These are phyloP conservation scores for Botrylloides violaceus DNA, from an alignment of 23 tunicate species.

Conservation along the genomic window DNA sequence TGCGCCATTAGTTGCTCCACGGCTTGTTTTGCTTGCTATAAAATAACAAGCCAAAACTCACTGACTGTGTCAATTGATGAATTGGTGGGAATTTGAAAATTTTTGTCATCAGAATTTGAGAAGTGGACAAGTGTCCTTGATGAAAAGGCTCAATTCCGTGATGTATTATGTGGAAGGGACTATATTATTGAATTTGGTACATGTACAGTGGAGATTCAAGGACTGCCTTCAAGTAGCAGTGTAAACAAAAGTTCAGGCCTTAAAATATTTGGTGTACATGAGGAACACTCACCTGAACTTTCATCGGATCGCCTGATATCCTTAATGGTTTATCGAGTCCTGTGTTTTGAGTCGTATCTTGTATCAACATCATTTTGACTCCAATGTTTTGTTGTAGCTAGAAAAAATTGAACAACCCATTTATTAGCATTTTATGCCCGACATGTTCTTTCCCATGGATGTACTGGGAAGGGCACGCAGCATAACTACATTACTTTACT, in stretches of 20 bases:
- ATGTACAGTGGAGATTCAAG: too few species aligned
- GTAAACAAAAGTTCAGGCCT: too few species aligned
- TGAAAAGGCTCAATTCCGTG: background rate
- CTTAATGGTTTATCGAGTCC: constrained; percentile 82
- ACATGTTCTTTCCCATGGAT: too few species aligned
- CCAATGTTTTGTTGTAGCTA: constrained; percentile 80
- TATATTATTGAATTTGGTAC: too few species aligned
- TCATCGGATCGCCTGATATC: constrained; percentile 64
- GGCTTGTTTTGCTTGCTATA: constrained; percentile 76
- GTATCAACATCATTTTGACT: constrained; percentile 80
- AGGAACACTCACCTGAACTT: constrained; percentile 56
- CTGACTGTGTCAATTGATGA: background rate
- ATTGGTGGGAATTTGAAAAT: background rate
- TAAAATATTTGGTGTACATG: too few species aligned
- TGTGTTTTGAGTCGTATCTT: constrained; percentile 83
- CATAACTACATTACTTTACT: too few species aligned
- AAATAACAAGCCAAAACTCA: background rate
- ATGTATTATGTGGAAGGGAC: constrained; percentile 22
- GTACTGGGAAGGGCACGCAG: too few species aligned
- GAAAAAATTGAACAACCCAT: background rate
- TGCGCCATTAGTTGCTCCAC: constrained; percentile 94
- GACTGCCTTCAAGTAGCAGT: too few species aligned
- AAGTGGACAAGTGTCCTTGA: constrained; percentile 22
- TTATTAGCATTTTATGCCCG: too few species aligned
- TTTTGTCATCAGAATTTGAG: constrained; percentile 25